Base-by-base conservation (phyloP, 2,888 invertebrate species). In the Melinaea menophilus region DNA sequence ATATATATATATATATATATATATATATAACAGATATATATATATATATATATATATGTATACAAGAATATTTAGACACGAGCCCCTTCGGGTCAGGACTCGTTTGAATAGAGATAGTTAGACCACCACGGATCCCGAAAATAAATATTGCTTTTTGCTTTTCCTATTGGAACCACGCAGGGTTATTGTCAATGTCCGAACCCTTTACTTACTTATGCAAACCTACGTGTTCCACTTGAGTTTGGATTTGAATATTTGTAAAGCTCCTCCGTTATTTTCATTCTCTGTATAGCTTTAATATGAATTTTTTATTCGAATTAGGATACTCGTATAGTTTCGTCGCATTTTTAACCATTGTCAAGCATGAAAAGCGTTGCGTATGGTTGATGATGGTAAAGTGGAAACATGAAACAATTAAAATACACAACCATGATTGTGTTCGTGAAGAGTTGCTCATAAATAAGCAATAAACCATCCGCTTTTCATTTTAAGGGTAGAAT, bases 81-180 rank as follows among this genome's bases (percentile, higher is more conserved):
- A 57, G 63, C 59, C 55, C 59, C 79, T 72, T 74, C 75, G 82
- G 85, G 81, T 80, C 74, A 75, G 69, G 80, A 79, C 86, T 86
- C 85, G 76, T 79, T 77, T 72, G 84, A 85, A 86, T 85, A 79
- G 85, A 83, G 88, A 88, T 88, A 88, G 88, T 73, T 78, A 74
- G n/a, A n/a, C n/a, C 48, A 68, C 69, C 74, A 63, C 67, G 82
- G 86, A 86, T 86, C 85, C 86, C 77, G 78, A 80, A 82, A 86
- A 87, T 88, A n/a, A n/a, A n/a, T n/a, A n/a, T n/a, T n/a, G n/a
- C n/a, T n/a, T n/a, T n/a, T n/a, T n/a, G n/a, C n/a, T 85, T 68
- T 68, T 67, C 56, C 63, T 37, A 58, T 62, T 33, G 56, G 51
- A 59, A 62, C 47, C 55, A 56, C 5, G 41, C 41, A 2, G 41